A percentile compares a stretch with the other conserved stretches of the same genome.
Evolutionary conservation across 2,113 vertebrate genomes (phyloP).

Genomic region (Panthera uncia): DNA sequence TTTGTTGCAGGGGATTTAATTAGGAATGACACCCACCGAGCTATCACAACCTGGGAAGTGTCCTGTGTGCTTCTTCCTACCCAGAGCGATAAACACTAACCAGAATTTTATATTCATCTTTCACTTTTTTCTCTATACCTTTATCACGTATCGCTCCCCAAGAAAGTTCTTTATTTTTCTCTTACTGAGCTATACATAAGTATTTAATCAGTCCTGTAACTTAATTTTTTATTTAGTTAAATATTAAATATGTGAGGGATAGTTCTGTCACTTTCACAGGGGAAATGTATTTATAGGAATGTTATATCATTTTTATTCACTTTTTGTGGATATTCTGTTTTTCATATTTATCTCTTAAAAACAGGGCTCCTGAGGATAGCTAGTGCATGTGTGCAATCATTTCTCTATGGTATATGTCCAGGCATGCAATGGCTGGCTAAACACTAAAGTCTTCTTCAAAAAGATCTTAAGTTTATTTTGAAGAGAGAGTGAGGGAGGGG

Average conservation of each 20-base stretch:
- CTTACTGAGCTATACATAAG: background rate
- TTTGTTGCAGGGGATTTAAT: background rate
- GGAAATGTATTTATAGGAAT: background rate
- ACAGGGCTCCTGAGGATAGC: background rate
- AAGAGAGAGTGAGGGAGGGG: no score
- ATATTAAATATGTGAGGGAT: background rate
- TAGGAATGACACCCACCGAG: background rate
- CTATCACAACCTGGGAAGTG: background rate
- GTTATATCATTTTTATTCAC: background rate
- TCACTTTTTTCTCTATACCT: background rate
- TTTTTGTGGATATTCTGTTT: background rate
- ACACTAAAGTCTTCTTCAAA: background rate
- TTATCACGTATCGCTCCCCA: background rate
- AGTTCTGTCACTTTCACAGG: background rate
- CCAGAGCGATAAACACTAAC: background rate
- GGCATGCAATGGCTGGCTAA: background rate
- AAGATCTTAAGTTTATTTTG: no score
- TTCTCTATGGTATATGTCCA: background rate
- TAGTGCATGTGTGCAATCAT: background rate
- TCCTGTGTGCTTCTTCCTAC: background rate
- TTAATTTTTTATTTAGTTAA: background rate
- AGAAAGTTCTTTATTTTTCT: background rate
- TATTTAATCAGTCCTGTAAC: background rate
- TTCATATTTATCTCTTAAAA: background rate
- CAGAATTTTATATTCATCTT: background rate